Evolutionary conservation across 1,140 invertebrate genomes (phyloP).

Genomic region (Akabosia matsudoensis): DNA sequence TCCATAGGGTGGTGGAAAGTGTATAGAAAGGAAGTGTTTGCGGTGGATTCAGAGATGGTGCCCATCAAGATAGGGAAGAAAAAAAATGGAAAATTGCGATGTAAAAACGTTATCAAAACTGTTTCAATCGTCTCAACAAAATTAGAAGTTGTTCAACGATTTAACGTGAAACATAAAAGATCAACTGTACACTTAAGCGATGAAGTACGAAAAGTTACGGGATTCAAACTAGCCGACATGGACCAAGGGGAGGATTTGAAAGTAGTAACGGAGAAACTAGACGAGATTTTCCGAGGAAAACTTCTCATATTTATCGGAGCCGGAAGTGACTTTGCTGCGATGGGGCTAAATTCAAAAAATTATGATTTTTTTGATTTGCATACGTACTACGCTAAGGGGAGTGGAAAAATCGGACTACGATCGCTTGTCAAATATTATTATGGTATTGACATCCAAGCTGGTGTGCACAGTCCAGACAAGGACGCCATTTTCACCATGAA

Average conservation of each 20-base stretch:
- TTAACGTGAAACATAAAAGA: neutral
- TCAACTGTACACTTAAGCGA: neutral
- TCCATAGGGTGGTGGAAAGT: neutral
- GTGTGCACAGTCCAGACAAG: neutral
- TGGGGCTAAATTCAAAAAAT: too few relatives aligned
- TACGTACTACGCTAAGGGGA: neutral
- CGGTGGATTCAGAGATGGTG: neutral
- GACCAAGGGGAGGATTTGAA: neutral
- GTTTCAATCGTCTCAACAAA: neutral
- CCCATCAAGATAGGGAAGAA: neutral
- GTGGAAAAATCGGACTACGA: neutral
- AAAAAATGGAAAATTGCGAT: neutral
- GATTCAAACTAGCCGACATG: neutral
- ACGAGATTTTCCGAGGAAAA: neutral
- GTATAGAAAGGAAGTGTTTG: neutral
- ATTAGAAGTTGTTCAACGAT: neutral
- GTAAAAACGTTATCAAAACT: neutral
- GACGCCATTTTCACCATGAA: neutral
- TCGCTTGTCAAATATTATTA: neutral
- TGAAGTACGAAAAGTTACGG: neutral
- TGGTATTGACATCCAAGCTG: neutral
- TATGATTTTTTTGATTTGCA: constrained; percentile 15
- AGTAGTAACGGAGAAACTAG: neutral
- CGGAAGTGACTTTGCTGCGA: neutral
- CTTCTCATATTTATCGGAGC: neutral